These are phyloP conservation scores for Anastrepha ludens DNA, from an alignment of 1,140 invertebrate species.

Conservation along the genomic window DNA sequence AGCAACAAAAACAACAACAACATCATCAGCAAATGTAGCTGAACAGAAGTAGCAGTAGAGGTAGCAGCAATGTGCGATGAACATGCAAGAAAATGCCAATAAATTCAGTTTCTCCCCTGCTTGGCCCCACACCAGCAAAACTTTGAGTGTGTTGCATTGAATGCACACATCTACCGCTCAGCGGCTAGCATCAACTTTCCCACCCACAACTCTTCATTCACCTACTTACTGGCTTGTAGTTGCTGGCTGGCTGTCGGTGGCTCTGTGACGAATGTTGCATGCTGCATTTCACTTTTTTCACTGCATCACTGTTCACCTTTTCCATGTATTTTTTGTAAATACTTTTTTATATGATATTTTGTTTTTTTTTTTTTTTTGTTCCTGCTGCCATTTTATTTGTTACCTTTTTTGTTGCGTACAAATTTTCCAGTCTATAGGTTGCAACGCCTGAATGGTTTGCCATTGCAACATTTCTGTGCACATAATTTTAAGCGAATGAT, in stretches of 20 bases:
- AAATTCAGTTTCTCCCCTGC: not conserved
- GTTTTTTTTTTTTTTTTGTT: conserved; percentile 1
- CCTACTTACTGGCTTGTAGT: not conserved
- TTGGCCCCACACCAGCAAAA: not conserved
- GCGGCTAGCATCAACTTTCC: not conserved
- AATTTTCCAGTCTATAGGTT: conserved; percentile 52
- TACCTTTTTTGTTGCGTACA: conserved; percentile 38
- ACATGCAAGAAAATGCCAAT: conserved; percentile 8
- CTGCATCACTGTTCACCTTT: not conserved
- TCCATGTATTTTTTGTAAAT: not conserved
- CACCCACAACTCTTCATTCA: not conserved
- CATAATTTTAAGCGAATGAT: conserved; percentile 31
- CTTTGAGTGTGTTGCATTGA: not conserved
- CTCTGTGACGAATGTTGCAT: conserved; percentile 47
- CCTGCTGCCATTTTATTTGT: conserved; percentile 21
- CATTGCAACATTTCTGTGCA: conserved; percentile 21
- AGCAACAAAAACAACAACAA: not conserved
- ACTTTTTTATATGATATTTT: not conserved
- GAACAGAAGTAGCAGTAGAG: not conserved
- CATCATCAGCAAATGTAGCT: not conserved
- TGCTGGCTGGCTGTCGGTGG: not conserved
- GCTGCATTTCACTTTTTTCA: conserved; percentile 10
- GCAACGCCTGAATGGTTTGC: conserved; percentile 47
- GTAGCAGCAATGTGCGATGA: not conserved
- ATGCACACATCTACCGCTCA: not conserved